These are phyloP conservation scores for Chrysolina haemoptera DNA, from an alignment of 2,888 invertebrate genomes.

Conservation along the genomic window DNA sequence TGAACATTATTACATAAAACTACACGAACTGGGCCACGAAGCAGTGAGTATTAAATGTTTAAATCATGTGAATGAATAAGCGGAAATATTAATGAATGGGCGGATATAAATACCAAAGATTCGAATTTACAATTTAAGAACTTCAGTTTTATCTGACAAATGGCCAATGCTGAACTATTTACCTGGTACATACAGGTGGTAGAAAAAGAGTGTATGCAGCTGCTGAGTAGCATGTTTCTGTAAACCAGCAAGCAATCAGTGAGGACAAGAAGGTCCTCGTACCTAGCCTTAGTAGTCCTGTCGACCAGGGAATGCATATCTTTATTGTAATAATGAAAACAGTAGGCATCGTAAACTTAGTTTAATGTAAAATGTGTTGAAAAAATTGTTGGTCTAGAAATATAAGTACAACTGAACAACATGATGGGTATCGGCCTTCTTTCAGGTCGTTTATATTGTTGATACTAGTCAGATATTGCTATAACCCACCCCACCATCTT, in stretches of 20 bases:
- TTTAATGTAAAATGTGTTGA: constrained; percentile 69
- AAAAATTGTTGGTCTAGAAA: constrained; percentile 67
- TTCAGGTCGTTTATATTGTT: constrained; percentile 62
- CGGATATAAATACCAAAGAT: too few species aligned
- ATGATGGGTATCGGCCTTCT: constrained; percentile 51
- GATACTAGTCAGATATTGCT: constrained; percentile 71
- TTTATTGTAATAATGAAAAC: constrained; percentile 66
- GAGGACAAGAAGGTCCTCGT: constrained; percentile 54
- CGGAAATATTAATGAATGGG: too few species aligned
- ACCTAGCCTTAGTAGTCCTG: constrained; percentile 69
- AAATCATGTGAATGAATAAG: too few species aligned
- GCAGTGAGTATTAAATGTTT: too few species aligned
- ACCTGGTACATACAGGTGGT: constrained; percentile 46
- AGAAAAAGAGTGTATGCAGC: constrained; percentile 48
- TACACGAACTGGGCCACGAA: too few species aligned
- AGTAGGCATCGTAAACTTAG: constrained; percentile 67
- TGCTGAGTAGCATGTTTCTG: constrained; percentile 56
- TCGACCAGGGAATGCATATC: constrained; percentile 70
- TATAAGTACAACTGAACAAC: constrained; percentile 64
- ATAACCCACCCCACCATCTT: constrained; percentile 70
- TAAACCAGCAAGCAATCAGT: constrained; percentile 49
- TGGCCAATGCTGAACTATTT: constrained; percentile 31
- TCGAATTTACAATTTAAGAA: background rate
- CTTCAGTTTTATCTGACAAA: background rate
- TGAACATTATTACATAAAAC: too few species aligned